Conservation (phyloP, 1,140 invertebrate species). For the Arion vulgaris region DNA sequence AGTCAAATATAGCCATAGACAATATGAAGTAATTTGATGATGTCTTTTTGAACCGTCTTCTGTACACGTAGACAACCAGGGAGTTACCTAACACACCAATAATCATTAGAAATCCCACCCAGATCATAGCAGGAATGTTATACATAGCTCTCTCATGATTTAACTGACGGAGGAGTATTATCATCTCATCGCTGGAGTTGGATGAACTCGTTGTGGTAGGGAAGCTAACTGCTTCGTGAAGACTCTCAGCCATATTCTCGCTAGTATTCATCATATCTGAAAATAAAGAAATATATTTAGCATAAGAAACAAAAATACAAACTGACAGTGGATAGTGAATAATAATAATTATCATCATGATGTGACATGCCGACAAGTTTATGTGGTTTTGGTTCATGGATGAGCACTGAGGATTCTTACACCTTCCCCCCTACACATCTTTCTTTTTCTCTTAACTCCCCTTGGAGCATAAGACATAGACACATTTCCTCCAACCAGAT, state of each 20-base stretch:
- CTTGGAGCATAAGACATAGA: no score
- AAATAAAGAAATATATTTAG: neutral
- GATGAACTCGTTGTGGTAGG: neutral
- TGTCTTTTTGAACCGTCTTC: conserved; percentile 52
- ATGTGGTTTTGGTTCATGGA: no score
- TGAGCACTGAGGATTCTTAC: no score
- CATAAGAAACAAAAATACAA: no score
- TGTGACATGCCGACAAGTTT: no score
- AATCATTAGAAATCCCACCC: conserved; percentile 51
- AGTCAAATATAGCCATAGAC: conserved; percentile 61
- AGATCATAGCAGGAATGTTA: conserved; percentile 58
- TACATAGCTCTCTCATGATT: conserved; percentile 48
- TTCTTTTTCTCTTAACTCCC: no score
- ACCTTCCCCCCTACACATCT: no score
- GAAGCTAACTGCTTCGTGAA: neutral
- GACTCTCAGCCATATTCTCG: neutral
- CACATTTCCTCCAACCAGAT: no score
- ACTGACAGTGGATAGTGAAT: no score
- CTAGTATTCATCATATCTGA: neutral
- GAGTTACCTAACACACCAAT: conserved; percentile 56
- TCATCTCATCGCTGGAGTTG: conserved; percentile 35
- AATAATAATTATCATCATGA: no score
- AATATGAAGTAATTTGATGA: conserved; percentile 64
- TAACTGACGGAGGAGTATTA: conserved; percentile 37
- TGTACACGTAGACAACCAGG: conserved; percentile 59